A percentile compares a stretch with the other conserved stretches of the same genome.
Conservation (phyloP, 2,113 vertebrate species). For the Albula glossodonta region DNA sequence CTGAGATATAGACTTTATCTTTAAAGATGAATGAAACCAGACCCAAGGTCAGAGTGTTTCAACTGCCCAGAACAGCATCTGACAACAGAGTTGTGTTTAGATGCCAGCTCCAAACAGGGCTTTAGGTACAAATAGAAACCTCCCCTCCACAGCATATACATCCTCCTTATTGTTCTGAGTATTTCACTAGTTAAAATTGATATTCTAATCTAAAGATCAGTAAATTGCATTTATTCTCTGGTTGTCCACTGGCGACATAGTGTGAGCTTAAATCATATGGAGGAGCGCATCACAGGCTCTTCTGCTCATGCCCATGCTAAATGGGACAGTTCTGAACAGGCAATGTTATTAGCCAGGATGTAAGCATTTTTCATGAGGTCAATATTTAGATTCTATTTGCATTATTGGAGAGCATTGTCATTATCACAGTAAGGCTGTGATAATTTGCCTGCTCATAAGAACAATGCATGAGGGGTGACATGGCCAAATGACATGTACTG, state of each 20-base stretch:
- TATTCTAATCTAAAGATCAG: not conserved
- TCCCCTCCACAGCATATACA: too few relatives aligned
- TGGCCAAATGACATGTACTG: not conserved
- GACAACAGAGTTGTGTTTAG: not conserved
- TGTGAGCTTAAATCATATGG: not conserved
- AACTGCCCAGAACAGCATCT: not conserved
- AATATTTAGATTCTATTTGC: not conserved
- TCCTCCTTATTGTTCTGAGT: too few relatives aligned
- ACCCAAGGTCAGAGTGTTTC: constrained; percentile 18
- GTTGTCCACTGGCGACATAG: not conserved
- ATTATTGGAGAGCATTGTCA: not conserved
- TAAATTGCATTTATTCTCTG: not conserved
- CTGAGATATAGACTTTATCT: not conserved
- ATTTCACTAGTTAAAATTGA: not conserved
- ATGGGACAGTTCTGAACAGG: not conserved
- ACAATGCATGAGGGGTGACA: not conserved
- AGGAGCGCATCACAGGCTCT: not conserved
- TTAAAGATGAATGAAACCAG: constrained; percentile 4
- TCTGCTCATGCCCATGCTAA: not conserved
- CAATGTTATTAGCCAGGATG: not conserved
- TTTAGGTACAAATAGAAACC: not conserved
- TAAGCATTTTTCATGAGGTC: not conserved
- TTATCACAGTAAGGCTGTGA: not conserved
- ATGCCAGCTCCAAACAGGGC: not conserved
- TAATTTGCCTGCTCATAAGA: not conserved